Percentiles rank a stretch among this genome's conserved stretches.
Evolutionary conservation across 2,888 invertebrate species (phyloP).

Genomic region (Polyommatus icarus): DNA sequence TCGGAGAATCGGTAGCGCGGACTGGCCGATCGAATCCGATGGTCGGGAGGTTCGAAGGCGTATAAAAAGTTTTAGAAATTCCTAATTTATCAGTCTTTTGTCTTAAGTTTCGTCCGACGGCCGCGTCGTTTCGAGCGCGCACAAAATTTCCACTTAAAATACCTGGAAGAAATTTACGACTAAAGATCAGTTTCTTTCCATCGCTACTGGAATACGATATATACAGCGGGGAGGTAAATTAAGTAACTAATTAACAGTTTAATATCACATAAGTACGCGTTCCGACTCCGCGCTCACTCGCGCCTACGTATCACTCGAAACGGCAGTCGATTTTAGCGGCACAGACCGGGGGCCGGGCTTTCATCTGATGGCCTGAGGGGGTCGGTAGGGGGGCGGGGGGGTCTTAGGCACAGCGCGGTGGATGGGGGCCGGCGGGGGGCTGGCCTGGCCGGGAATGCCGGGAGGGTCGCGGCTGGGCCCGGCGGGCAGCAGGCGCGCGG

Average conservation of each 20-base stretch:
- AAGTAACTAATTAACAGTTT: slow-evolving; percentile 65
- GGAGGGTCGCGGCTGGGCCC: slow-evolving; percentile 52
- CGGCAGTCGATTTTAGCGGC: slow-evolving; percentile 75
- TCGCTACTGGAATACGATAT: slow-evolving; percentile 47
- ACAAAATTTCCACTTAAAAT: slow-evolving; percentile 28
- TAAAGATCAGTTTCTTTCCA: slow-evolving; percentile 29
- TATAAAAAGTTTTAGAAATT: slow-evolving; percentile 31
- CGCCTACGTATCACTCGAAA: slow-evolving; percentile 67
- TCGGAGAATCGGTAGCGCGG: neutral
- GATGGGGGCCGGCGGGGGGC: slow-evolving; percentile 50
- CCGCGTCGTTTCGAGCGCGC: slow-evolving; percentile 18
- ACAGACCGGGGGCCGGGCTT: slow-evolving; percentile 52
- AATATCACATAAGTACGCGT: slow-evolving; percentile 79
- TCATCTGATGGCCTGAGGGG: slow-evolving; percentile 77
- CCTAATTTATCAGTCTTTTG: slow-evolving; percentile 31
- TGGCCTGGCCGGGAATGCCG: slow-evolving; percentile 62
- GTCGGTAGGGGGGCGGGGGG: slow-evolving; percentile 75
- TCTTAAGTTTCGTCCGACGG: slow-evolving; percentile 4
- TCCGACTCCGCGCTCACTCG: slow-evolving; percentile 45
- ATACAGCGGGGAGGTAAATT: slow-evolving; percentile 62
- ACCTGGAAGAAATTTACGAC: slow-evolving; percentile 31
- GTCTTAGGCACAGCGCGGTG: slow-evolving; percentile 69
- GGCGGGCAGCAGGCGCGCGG: slow-evolving; percentile 73
- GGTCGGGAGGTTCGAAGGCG: neutral
- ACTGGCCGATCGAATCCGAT: neutral